Evolutionary conservation across 2,113 vertebrate genomes (phyloP).

Genomic region (Cepphus grylle): DNA sequence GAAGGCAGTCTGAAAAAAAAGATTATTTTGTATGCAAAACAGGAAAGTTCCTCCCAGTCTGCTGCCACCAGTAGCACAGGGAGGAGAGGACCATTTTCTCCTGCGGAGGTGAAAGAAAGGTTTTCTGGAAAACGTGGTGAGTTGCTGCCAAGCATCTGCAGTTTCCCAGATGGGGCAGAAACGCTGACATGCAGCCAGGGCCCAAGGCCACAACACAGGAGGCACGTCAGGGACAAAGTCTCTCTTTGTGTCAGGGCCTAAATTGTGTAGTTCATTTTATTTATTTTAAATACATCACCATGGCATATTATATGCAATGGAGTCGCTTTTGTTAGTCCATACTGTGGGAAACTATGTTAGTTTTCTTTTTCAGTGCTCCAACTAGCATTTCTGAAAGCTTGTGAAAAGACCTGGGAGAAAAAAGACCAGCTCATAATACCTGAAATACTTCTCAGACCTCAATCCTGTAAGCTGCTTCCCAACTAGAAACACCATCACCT

Average conservation of each 20-base stretch:
- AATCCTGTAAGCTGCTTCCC: neutral
- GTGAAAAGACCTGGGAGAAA: neutral
- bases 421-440: neutral
- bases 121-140: neutral
- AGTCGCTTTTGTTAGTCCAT: neutral
- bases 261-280: neutral
- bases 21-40: neutral
- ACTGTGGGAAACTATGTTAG: neutral
- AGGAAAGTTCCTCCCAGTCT: neutral
- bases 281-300: neutral
- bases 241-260: neutral
- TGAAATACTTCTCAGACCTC: conserved; percentile 15
- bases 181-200: neutral
- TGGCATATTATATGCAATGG: neutral
- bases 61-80: neutral
- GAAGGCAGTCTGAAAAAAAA: neutral
- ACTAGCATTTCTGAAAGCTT: neutral
- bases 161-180: neutral
- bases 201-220: neutral
- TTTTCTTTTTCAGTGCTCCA: neutral
- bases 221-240: neutral
- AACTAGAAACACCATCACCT: neutral
- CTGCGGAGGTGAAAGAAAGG: neutral
- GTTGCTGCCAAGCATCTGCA: neutral
- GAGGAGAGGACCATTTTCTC: neutral